Evolutionary conservation across 2,797 vertebrate species (phyloP), one percentile per base, ranked within the genome.

Genomic region (Crocodylus rhombifer): DNA sequence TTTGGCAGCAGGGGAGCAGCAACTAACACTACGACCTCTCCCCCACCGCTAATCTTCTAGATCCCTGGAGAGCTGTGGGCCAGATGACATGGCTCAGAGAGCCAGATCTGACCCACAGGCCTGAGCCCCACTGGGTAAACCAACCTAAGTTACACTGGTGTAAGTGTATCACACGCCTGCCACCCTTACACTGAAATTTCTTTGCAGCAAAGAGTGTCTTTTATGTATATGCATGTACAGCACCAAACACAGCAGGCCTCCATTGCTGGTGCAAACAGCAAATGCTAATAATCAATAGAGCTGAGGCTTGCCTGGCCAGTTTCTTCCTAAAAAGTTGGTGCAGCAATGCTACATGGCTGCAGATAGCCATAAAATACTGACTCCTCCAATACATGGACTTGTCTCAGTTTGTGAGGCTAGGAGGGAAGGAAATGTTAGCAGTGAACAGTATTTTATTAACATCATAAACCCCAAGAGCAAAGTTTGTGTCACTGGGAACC

Each of bases 401-500:
- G 94, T 95, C 95, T 95, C 88, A 1, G 64, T 95, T 86, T 92
- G 92, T 7, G 25, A 94, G 84, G 91, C 80, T 80, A 61, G 80
- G 86, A 95, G 93, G 95, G 91, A 91, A 93, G 94, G 94, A 90
- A 93, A 95, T 95, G 91, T 96, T 96, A 94, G 94, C 64, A 91
- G 82, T 82, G 86, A 95, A 92, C 73, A 82, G 89, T 94, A 94
- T 95, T 96, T 97, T 94, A 97, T 96, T 95, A 96, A 89, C 95
- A 93, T 89, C 94, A 93, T 96, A 97, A 97, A 97, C 94, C 93
- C 92, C 93, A 95, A 92, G 95, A 97, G 96, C 96, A 97, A 96
- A 96, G 96, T 96, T 96, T 94, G 94, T 96, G 95, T 97, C 96
- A 95, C 95, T 89, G 92, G 78, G 92, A 95, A 88, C 94, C 95